Evolutionary conservation across 2,113 vertebrate species (phyloP).

Genomic region (Calidris pugnax): DNA sequence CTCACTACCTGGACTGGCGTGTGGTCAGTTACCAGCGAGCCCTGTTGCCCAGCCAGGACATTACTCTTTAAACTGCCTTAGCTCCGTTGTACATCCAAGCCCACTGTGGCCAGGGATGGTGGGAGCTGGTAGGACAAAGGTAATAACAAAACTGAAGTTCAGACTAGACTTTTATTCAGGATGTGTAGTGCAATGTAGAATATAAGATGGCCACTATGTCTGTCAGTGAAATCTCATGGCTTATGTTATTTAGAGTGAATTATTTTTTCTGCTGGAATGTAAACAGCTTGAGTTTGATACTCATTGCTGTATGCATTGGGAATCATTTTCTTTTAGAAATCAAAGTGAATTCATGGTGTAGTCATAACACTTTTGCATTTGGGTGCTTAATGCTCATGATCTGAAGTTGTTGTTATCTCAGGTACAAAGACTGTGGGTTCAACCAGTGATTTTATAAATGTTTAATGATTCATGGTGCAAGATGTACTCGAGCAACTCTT

Average conservation of each 20-base stretch:
- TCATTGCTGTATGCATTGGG: neutral
- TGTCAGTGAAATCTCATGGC: neutral
- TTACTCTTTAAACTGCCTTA: neutral
- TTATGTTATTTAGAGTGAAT: neutral
- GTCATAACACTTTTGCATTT: neutral
- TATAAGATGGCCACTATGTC: neutral
- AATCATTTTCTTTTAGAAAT: neutral
- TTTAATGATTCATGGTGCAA: neutral
- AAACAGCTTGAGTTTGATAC: neutral
- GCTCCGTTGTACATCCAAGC: neutral
- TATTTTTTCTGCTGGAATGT: neutral
- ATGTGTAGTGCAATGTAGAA: neutral
- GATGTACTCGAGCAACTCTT: neutral
- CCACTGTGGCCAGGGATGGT: neutral
- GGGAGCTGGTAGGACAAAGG: neutral
- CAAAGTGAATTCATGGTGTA: neutral
- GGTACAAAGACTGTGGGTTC: neutral
- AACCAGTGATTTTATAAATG: neutral
- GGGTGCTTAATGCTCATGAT: neutral
- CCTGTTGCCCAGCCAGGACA: neutral
- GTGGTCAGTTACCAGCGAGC: neutral
- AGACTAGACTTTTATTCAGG: neutral
- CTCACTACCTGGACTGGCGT: fast-evolving
- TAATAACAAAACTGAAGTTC: neutral
- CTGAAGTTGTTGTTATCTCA: neutral